Evolutionary conservation across 2,888 invertebrate genomes (phyloP), one percentile per base, ranked within the genome.

Genomic region (Macrosoma leucophasiata): DNA sequence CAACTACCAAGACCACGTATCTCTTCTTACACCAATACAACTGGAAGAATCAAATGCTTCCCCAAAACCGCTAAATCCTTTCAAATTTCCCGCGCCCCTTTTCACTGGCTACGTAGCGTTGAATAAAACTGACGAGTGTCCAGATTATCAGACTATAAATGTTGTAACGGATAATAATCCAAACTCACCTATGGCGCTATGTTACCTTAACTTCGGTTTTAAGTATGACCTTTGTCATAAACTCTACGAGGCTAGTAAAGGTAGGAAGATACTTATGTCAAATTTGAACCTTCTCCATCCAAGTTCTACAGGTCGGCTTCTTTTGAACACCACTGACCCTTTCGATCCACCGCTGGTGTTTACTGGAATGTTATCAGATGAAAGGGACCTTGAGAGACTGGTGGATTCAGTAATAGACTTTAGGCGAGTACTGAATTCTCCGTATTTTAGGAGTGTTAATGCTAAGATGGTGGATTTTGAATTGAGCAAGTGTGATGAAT

Each of bases 201-300:
- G 52, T 9, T 10, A 35, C 73, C 88, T 22, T 86, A 87, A 58
- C 75, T 68, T 52, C 66, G 81, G 12, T 71, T 87, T 41, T 84
- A 86, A 51, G 0, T 26, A 53, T 1, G 38, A 46, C 3, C 15
- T 64, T 2, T 58, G 59, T 25, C 33, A 56, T 23, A 48, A 46
- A 11, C 42, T 63, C 38, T 41, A 44, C 3, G 46, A 55, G 3
- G 55, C 53, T 0, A 50, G 52, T 14, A 49, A 40, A 14, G 51
- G 43, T 1, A 43, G 39, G 31, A 45, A 59, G 31, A 35, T 55
- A 3, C 12, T 62, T n/a, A 43, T 46, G 9, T 27, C 29, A 2
- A 2, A 41, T 5, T 8, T 59, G 4, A 29, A 33, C 2, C 30
- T 51, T 5, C 40, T 55, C n/a, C 43, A 48, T 25, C 59, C 58